A percentile compares a stretch with the other conserved stretches of the same genome.
phyloP scores from a whole-genome alignment of 2,888 invertebrate species.

The Empis livida region DNA sequence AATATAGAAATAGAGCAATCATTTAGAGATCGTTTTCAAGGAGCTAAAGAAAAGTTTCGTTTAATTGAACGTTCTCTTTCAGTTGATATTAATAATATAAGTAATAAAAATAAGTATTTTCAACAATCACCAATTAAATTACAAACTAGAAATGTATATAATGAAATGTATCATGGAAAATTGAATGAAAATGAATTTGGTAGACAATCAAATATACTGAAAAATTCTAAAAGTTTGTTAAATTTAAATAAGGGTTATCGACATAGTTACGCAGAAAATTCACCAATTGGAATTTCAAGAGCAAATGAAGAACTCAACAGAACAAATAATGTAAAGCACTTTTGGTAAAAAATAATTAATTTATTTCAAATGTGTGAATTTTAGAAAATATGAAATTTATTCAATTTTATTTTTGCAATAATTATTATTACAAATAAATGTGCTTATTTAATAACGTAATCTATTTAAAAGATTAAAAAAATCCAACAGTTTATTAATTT shows the following conservation, averaged over 20 bases:
- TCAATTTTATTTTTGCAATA: too few relatives aligned
- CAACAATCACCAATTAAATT: too few relatives aligned
- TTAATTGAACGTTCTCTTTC: constrained; percentile 50
- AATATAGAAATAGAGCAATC: constrained; percentile 26
- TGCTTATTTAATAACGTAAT: too few relatives aligned
- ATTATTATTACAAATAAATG: too few relatives aligned
- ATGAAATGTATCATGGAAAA: too few relatives aligned
- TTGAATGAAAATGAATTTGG: not conserved
- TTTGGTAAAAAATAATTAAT: too few relatives aligned
- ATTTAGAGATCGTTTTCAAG: constrained; percentile 69
- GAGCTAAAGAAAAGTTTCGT: constrained; percentile 75
- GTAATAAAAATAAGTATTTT: not conserved
- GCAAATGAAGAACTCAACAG: not conserved
- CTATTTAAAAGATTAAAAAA: too few relatives aligned
- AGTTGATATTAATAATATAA: constrained; percentile 39
- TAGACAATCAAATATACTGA: constrained; percentile 9
- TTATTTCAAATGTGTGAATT: too few relatives aligned
- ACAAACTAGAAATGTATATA: too few relatives aligned
- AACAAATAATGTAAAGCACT: too few relatives aligned
- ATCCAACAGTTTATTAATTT: too few relatives aligned
- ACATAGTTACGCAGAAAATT: constrained; percentile 32
- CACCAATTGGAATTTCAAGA: constrained; percentile 9
- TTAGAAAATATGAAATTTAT: too few relatives aligned
- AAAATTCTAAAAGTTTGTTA: constrained; percentile 25
- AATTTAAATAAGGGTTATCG: constrained; percentile 34